Conservation (phyloP, 2,113 vertebrate species). For the Notiomystis cincta region DNA sequence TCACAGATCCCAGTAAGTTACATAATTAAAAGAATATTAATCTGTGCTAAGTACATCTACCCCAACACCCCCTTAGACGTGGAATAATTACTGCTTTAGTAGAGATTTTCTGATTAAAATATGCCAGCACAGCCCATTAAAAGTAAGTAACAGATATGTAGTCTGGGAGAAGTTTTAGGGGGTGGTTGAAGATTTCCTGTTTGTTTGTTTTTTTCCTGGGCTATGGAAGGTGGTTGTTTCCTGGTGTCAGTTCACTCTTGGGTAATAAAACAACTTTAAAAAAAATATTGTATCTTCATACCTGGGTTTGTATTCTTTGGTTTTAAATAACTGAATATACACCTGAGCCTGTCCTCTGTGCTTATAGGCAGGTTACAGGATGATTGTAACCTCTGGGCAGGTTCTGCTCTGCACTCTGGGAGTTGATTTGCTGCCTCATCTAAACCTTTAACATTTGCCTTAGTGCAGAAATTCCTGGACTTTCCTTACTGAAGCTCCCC, state of each 20-base stretch:
- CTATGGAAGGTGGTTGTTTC: background rate
- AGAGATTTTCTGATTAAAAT: background rate
- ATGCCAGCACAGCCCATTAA: background rate
- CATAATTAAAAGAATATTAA: slow-evolving; percentile 40
- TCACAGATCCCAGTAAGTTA: background rate
- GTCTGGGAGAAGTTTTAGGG: background rate
- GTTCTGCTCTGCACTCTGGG: background rate
- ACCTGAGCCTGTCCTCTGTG: background rate
- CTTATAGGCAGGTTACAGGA: background rate
- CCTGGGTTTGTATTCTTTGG: background rate
- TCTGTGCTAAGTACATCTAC: background rate
- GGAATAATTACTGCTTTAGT: slow-evolving; percentile 21
- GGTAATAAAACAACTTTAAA: background rate
- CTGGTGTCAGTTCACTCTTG: background rate
- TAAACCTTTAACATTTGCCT: background rate
- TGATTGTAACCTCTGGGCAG: background rate
- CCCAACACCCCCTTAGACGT: background rate
- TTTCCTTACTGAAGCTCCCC: background rate
- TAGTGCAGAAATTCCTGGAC: background rate
- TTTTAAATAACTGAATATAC: background rate
- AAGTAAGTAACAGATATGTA: background rate
- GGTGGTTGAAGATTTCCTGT: background rate
- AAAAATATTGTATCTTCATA: background rate
- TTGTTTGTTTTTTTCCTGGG: background rate
- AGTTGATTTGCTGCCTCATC: background rate